Evolutionary conservation across 2,113 vertebrate species (phyloP).

Genomic region (Microcebus ravelobensis): DNA sequence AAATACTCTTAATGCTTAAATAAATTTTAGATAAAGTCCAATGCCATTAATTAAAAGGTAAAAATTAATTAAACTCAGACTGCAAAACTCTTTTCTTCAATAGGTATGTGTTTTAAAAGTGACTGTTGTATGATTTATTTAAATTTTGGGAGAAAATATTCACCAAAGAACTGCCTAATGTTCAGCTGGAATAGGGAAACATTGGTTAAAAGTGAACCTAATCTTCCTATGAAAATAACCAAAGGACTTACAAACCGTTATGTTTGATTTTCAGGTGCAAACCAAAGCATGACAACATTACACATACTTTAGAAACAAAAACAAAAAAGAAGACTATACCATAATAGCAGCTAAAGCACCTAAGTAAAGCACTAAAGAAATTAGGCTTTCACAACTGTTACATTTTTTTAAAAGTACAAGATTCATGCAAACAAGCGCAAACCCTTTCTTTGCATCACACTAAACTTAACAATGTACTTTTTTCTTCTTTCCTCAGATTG

Average conservation of each 20-base stretch:
- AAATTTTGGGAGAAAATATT: conserved; percentile 48
- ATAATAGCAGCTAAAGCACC: conserved; percentile 71
- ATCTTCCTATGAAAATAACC: conserved; percentile 40
- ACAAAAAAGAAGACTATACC: neutral
- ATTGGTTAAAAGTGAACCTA: conserved; percentile 10
- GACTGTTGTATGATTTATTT: neutral
- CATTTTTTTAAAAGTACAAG: conserved; percentile 46
- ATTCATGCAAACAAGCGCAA: conserved; percentile 83
- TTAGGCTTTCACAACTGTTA: conserved; percentile 66
- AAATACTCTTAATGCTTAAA: conserved; percentile 29
- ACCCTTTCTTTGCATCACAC: conserved; percentile 83
- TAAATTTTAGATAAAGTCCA: conserved; percentile 30
- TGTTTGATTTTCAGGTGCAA: conserved; percentile 63
- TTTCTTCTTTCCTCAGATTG: conserved; percentile 26
- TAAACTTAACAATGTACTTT: conserved; percentile 24
- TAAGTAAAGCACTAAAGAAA: conserved; percentile 70
- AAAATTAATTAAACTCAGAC: conserved; percentile 39
- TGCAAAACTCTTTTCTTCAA: conserved; percentile 11
- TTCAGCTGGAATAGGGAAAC: conserved; percentile 37
- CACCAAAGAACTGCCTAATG: conserved; percentile 12
- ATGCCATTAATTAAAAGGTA: conserved; percentile 54
- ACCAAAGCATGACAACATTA: conserved; percentile 64
- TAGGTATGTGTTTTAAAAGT: neutral
- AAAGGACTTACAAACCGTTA: conserved; percentile 36
- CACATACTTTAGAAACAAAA: conserved; percentile 34